Evolutionary conservation across 2,797 vertebrate genomes (phyloP), one percentile per base, ranked within the genome.

Genomic region (Enteromius afrohamiltoni): DNA sequence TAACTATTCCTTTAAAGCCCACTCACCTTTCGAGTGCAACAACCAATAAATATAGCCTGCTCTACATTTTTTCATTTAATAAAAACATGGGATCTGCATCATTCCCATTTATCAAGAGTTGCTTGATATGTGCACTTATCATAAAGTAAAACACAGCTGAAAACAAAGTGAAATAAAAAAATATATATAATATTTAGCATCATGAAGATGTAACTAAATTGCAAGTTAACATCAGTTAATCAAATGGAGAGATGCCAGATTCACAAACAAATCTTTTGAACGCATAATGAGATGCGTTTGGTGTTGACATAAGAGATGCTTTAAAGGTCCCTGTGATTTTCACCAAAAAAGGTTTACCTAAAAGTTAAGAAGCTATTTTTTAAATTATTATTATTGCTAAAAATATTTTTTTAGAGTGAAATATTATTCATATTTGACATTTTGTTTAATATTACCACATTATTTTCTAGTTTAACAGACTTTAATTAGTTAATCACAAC

Each of bases 221-320:
- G 17, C 0, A 31, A 21, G 17, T 37, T 37, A 19, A 68, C 34
- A 34, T 68, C 19, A 37, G 2, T 1, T 19, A 34, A 19, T 67
- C 31, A 37, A 8, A 67, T 37, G 31, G 4, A 21, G 21, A 4
- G 9, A 67, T 21, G 17, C 34, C 34, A 68, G 34, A n/a, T 68
- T 67, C 9, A 67, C 64, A 67, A 67, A 67, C 37, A 9, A 40
- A 67, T 67, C 19, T 6, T n/a, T n/a, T 68, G 34, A 68, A 68
- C 37, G 6, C 40, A 4, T 68, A 40, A 68, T 3, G 10, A 3
- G 37, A 67, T 42, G 37, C 7, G 0, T n/a, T 69, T 17, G 3
- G 19, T 40, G 65, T 2, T 4, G 4, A 29, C 68, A 70, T 8
- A 70, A 70, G 68, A 45, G 6, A 45, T 26, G 7, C 21, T 45